Evolutionary conservation across 2,797 vertebrate species (phyloP), one percentile per base, ranked within the genome.

Genomic region (Orestias chungarensis): DNA sequence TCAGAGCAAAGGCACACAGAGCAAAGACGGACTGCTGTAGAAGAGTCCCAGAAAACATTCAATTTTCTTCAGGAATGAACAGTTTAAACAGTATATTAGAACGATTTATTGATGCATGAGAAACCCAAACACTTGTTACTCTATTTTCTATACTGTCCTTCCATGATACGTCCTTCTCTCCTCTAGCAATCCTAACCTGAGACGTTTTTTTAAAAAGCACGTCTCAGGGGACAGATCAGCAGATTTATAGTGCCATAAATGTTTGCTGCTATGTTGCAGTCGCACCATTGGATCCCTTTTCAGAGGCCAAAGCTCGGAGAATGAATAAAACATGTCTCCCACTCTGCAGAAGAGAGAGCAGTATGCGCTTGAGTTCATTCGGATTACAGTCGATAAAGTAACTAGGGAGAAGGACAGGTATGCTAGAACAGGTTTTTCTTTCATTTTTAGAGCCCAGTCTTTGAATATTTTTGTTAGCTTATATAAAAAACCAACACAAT

Each of bases 1-100:
- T 74, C 77, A 91, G 35, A 55, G 93, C 90, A 90, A 96, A 94
- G 66, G 92, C 88, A 12, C 85, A 91, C 6, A 96, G 61, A 66
- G 88, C 93, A 81, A 95, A 89, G 29, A 92, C 2, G 10, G 93
- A 94, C 73, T 95, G 89, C 95, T 96, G 92, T 69, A 85, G 88
- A 64, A 86, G 82, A 88, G 62, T 40, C 61, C 75, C 67, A 20
- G 17, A 72, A 18, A 77, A 73, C 9, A 78, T 47, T 29, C 25
- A 2, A 14, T 14, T 12, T 61, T 14, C 18, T 49, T 49, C 6
- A 20, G 46, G 18, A 3, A 57, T 31, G 23, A 57, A 57, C 54
- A 33, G 23, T 59, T 35, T 4, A 61, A 38, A 61, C 5, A 18
- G 17, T 18, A 4, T 31, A 33, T 20, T 57, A 57, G 29, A n/a